phyloP scores from a whole-genome alignment of 1,140 invertebrate species.

The Drosophila ananassae region DNA sequence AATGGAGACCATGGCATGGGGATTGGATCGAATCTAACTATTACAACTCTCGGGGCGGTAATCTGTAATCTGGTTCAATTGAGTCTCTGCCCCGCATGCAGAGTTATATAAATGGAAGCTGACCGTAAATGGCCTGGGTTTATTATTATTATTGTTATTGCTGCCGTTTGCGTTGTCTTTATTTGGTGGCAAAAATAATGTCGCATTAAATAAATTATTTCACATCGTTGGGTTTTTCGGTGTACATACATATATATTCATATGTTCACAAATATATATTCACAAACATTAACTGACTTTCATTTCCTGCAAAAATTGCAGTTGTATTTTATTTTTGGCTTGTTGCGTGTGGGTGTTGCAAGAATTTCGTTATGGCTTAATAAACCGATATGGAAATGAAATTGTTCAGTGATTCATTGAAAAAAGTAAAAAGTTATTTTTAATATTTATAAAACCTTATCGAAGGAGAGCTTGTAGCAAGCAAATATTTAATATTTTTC shows the following conservation, averaged over 20 bases:
- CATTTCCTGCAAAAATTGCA: constrained; percentile 63
- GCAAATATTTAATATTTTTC: neutral
- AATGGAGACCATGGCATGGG: constrained; percentile 10
- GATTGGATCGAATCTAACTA: constrained; percentile 17
- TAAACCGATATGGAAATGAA: constrained; percentile 39
- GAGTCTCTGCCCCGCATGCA: constrained; percentile 12
- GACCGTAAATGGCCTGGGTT: constrained; percentile 66
- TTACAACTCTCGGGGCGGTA: constrained; percentile 14
- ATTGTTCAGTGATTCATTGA: constrained; percentile 36
- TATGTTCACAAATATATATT: neutral
- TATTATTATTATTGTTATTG: constrained; percentile 57
- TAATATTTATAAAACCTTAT: neutral
- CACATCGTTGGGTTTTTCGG: constrained; percentile 47
- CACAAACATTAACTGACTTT: constrained; percentile 53
- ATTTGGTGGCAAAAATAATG: constrained; percentile 72
- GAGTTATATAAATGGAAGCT: constrained; percentile 47
- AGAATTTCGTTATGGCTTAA: constrained; percentile 47
- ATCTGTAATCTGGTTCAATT: constrained; percentile 33
- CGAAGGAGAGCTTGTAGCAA: too few relatives aligned
- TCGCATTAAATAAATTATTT: constrained; percentile 76
- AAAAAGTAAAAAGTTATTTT: neutral
- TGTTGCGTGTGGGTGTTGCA: constrained; percentile 42
- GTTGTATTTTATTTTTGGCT: constrained; percentile 8
- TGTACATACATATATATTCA: neutral
- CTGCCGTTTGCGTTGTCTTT: constrained; percentile 69